A percentile compares a stretch with the other conserved stretches of the same genome.
Evolutionary conservation across 2,113 vertebrate species (phyloP).

Genomic region (Clarias magur): DNA sequence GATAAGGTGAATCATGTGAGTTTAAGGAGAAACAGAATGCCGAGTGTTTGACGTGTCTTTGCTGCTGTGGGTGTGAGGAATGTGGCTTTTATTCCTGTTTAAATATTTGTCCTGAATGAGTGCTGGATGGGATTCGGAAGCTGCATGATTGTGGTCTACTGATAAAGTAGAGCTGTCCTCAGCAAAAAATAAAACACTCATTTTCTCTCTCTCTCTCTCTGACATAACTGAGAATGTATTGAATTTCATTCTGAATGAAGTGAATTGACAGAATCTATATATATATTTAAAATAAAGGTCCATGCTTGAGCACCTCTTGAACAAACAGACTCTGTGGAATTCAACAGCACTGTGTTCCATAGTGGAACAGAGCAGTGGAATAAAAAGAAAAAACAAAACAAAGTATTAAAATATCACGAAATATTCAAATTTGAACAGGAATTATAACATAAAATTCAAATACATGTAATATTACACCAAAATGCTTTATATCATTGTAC

Average conservation of each 20-base stretch:
- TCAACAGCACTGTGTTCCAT: background rate
- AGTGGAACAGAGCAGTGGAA: background rate
- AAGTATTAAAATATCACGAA: background rate
- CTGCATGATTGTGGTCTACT: constrained; percentile 4
- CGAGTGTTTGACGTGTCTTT: background rate
- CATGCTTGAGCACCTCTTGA: background rate
- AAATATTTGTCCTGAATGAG: constrained; percentile 28
- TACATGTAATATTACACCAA: too few relatives aligned
- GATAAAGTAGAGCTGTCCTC: background rate
- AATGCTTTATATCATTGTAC: too few relatives aligned
- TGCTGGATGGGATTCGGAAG: background rate
- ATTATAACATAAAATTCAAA: background rate
- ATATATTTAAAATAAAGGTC: background rate
- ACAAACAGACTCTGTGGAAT: background rate
- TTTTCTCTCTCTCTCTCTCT: background rate
- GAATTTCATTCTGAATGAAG: background rate
- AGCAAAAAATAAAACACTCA: background rate
- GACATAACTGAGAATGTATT: too few relatives aligned
- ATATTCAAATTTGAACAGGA: background rate
- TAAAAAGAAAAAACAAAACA: background rate
- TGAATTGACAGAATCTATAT: background rate
- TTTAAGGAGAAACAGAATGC: background rate
- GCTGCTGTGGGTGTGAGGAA: background rate
- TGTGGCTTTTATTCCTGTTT: background rate
- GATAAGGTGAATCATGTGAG: background rate